Evolutionary conservation across 1,140 invertebrate genomes (phyloP), one percentile per base, ranked within the genome.

Genomic region (Bombus consobrinus): DNA sequence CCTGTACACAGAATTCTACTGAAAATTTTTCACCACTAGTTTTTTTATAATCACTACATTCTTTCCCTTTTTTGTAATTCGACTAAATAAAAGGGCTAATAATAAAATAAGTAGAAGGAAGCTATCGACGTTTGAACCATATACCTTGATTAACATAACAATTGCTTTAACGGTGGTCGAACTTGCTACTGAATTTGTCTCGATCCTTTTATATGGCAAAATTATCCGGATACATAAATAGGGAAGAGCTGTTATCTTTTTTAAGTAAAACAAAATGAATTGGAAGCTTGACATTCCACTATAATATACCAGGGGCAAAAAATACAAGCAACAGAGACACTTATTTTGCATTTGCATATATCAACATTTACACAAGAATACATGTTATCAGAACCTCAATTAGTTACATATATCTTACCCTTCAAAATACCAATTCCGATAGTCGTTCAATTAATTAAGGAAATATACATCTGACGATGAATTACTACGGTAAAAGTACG

Each of bases 361-460:
- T 53, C 5, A 22, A 2, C 18, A 2, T 53, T n/a, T 62, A 62
- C 28, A 13, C 28, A 28, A 62, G 22, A n/a, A 62, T n/a, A 53
- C 18, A 53, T 8, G 28, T 62, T 62, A 62, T 62, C 59, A n/a
- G 28, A n/a, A n/a, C 59, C 28, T n/a, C 28, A 13, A 62, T 62
- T 62, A n/a, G 59, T 13, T 62, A 62, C 59, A n/a, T 62, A 5
- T 5, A n/a, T 62, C 12, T 62, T 62, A 62, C n/a, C 32, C 15
- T 32, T 13, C 64, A n/a, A 32, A 15, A n/a, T 32, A 32, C 66
- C 32, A 22, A 37, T 15, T 25, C 18, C 69, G 69, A 43, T 22
- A n/a, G 39, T 41, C 69, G 69, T 8, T n/a, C 39, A 13, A 72
- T 72, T 72, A 72, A 72, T 72, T 72, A 72, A 71, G 22, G 25